A percentile compares a stretch with the other conserved stretches of the same genome.
Conservation (phyloP, 2,797 vertebrate species). For the Aphelocoma californica region DNA sequence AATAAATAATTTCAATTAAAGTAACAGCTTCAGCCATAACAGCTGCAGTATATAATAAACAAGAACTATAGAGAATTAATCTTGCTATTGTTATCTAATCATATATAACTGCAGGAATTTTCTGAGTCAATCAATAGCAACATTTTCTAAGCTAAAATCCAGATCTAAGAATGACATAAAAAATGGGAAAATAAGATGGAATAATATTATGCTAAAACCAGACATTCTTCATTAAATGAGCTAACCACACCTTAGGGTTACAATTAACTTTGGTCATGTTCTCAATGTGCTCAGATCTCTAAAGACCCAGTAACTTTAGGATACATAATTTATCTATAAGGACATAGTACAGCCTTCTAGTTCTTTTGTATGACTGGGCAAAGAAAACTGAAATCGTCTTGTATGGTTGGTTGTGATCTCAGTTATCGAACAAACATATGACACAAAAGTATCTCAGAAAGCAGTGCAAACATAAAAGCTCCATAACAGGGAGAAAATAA, state of each 20-base stretch:
- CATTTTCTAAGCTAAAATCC: not conserved
- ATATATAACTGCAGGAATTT: not conserved
- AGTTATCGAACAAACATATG: not conserved
- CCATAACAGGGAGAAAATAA: not conserved
- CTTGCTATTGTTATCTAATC: not conserved
- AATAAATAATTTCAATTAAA: slow-evolving; percentile 21
- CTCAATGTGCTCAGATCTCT: not conserved
- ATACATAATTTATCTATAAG: not conserved
- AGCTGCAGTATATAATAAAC: not conserved
- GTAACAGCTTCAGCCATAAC: not conserved
- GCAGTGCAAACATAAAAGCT: slow-evolving; percentile 23
- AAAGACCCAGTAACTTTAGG: not conserved
- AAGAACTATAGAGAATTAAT: not conserved
- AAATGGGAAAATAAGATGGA: not conserved
- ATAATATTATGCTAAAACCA: not conserved
- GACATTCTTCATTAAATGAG: not conserved
- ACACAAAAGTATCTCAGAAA: not conserved
- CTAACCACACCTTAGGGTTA: not conserved
- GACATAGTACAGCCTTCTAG: not conserved
- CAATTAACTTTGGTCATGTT: not conserved
- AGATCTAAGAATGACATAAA: not conserved
- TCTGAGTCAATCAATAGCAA: not conserved
- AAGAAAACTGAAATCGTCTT: not conserved
- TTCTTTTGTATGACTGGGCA: not conserved
- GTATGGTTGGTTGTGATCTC: not conserved